Percentiles rank a stretch among this genome's conserved stretches.
Evolutionary conservation across 2,888 invertebrate species (phyloP).

Genomic region (Eremobia ochroleuca): DNA sequence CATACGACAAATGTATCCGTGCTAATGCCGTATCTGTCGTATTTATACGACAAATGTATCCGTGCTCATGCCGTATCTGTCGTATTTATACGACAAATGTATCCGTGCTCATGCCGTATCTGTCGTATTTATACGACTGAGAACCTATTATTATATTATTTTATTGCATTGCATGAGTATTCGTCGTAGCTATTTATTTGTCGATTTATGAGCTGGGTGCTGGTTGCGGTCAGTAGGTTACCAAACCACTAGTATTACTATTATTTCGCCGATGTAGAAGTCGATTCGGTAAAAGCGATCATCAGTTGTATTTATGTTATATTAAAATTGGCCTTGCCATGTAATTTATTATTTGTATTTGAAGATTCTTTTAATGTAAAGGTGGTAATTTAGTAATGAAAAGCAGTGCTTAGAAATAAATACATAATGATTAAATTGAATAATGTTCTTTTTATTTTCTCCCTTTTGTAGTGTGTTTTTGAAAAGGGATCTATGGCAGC

Average conservation of each 20-base stretch:
- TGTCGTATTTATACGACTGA: not conserved
- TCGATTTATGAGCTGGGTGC: not conserved
- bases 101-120: not conserved
- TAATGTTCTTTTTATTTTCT: constrained; percentile 53
- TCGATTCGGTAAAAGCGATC: constrained; percentile 55
- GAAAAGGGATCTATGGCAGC: not conserved
- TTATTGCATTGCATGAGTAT: not conserved
- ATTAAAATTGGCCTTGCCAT: constrained; percentile 86
- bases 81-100: not conserved
- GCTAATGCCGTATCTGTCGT: not conserved
- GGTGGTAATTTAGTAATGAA: constrained; percentile 83
- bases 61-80: not conserved
- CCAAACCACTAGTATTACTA: constrained; percentile 55
- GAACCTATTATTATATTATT: not conserved
- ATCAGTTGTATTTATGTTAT: constrained; percentile 64
- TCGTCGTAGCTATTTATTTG: not conserved
- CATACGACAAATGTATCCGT: not conserved
- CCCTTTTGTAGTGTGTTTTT: not conserved
- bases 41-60: not conserved
- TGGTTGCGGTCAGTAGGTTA: constrained; percentile 1
- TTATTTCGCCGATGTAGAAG: constrained; percentile 46
- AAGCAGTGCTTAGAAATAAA: constrained; percentile 88
- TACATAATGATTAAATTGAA: constrained; percentile 70
- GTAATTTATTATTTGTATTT: constrained; percentile 78
- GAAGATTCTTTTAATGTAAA: constrained; percentile 79